phyloP scores from a whole-genome alignment of 2,888 invertebrate genomes.

The Amiota communis region DNA sequence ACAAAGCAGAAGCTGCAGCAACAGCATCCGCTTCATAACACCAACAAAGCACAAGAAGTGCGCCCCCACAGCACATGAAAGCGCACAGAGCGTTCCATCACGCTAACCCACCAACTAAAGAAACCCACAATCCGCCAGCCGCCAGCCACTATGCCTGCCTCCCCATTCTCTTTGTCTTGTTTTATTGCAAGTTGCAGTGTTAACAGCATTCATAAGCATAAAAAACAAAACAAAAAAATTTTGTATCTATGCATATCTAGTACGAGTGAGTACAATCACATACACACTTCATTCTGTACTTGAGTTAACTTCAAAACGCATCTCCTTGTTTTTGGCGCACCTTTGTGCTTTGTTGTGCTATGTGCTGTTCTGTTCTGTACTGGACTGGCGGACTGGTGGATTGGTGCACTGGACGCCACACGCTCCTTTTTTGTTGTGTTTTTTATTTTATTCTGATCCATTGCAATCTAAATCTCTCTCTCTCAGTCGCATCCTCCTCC shows the following conservation, averaged over 20 bases:
- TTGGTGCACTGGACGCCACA: no score
- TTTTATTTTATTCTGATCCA: neutral
- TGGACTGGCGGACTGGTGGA: no score
- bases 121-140: neutral
- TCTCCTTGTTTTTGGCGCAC: no score
- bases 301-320: neutral
- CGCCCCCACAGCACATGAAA: constrained; percentile 7
- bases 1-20: no score
- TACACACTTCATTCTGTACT: constrained; percentile 8
- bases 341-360: no score
- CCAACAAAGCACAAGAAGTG: neutral
- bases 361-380: no score
- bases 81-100: neutral
- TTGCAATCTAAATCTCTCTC: neutral
- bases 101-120: no score
- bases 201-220: constrained; percentile 23
- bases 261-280: neutral
- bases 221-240: neutral
- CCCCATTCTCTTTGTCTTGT: neutral
- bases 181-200: neutral
- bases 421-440: neutral
- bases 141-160: constrained; percentile 3
- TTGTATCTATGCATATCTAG: neutral
- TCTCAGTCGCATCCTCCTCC: no score
- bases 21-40: no score